phyloP scores from a whole-genome alignment of 2,888 invertebrate species.

The Lysandra bellargus region DNA sequence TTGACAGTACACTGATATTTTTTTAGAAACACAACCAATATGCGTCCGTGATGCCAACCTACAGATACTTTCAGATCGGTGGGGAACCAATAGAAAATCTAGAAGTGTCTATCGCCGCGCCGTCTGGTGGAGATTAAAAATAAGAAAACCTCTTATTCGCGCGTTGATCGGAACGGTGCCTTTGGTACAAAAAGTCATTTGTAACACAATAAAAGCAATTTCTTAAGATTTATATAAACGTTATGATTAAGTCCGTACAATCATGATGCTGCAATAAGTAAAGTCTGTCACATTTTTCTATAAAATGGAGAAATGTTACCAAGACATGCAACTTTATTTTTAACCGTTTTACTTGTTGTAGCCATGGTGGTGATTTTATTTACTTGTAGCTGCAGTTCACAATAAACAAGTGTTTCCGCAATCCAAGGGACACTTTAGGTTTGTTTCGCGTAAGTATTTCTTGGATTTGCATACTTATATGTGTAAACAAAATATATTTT shows the following conservation, averaged over 20 bases:
- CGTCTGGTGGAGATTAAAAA: too few species aligned
- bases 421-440: neutral
- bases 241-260: neutral
- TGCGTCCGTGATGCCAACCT: too few species aligned
- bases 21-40: too few species aligned
- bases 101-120: too few species aligned
- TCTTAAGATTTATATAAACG: neutral
- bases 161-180: too few species aligned
- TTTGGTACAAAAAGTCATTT: neutral
- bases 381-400: neutral
- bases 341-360: neutral
- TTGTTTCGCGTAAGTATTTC: neutral
- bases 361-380: neutral
- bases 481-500: neutral
- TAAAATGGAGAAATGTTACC: neutral
- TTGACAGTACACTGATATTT: too few species aligned
- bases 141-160: too few species aligned
- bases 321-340: neutral
- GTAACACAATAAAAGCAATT: neutral
- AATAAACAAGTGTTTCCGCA: neutral
- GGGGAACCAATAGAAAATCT: too few species aligned
- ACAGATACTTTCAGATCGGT: too few species aligned
- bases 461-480: neutral
- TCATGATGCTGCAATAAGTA: slow-evolving; percentile 1
- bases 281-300: neutral